A percentile compares a stretch with the other conserved stretches of the same genome.
Evolutionary conservation across 2,797 vertebrate genomes (phyloP).

Genomic region (Coregonus suidteri): DNA sequence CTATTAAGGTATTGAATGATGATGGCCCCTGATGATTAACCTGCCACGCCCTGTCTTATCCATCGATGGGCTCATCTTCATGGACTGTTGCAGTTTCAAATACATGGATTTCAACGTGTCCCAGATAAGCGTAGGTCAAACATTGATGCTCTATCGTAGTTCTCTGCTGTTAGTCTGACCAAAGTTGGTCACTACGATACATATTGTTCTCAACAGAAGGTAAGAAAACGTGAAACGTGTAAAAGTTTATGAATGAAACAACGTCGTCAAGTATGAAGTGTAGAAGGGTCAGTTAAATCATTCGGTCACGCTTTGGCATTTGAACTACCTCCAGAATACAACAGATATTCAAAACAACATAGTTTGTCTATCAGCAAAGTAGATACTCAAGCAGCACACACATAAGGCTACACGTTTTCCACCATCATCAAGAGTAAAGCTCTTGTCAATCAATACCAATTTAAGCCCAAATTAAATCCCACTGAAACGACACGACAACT

Average conservation of each 20-base stretch:
- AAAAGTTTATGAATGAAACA: constrained; percentile 2
- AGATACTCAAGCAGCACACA: background rate
- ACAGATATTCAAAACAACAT: constrained; percentile 23
- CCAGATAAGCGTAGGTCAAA: constrained; percentile 18
- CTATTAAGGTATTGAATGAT: background rate
- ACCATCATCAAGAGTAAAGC: too few species aligned
- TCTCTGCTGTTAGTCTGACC: constrained; percentile 24
- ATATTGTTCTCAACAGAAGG: constrained; percentile 21
- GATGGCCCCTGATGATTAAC: background rate
- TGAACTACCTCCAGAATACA: constrained; percentile 36
- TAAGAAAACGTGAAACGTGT: background rate
- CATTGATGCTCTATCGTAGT: constrained; percentile 25
- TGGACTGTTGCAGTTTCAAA: constrained; percentile 7
- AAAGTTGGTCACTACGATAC: constrained; percentile 16
- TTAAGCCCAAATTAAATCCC: background rate
- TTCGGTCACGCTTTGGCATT: constrained; percentile 50
- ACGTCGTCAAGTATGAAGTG: constrained; percentile 6
- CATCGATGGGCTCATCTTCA: constrained; percentile 9
- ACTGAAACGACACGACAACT: background rate
- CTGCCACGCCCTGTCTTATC: background rate
- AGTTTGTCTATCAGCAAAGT: constrained; percentile 14
- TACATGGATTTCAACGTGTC: constrained; percentile 16
- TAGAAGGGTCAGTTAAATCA: constrained; percentile 38
- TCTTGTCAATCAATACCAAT: background rate
- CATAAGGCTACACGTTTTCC: too few species aligned